Percentiles rank a stretch among this genome's conserved stretches.
Evolutionary conservation across 2,113 vertebrate genomes (phyloP).

Genomic region (Alectura lathami): DNA sequence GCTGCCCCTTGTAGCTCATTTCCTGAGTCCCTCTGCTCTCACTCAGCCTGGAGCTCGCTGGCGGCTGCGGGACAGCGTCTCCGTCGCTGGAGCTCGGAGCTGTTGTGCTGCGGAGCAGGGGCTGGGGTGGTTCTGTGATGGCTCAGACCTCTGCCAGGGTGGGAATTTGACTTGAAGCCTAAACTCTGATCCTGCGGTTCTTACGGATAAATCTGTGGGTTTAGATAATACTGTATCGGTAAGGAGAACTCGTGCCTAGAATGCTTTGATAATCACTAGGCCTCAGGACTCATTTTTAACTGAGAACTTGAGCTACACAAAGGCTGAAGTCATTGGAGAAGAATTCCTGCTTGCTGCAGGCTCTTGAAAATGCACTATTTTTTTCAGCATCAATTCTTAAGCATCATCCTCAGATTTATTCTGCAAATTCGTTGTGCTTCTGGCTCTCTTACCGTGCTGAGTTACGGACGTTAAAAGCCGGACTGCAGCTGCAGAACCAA

Average conservation of each 20-base stretch:
- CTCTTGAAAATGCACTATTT: neutral
- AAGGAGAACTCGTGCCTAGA: neutral
- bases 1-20: neutral
- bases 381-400: neutral
- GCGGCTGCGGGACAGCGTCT: neutral
- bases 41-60: neutral
- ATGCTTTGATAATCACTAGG: neutral
- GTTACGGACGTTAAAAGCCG: neutral
- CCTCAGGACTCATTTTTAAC: neutral
- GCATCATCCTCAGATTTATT: neutral
- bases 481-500: neutral
- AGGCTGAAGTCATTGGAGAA: neutral
- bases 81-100: neutral
- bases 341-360: neutral
- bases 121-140: neutral
- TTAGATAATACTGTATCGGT: neutral
- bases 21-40: neutral
- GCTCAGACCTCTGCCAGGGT: neutral
- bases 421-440: neutral
- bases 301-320: neutral
- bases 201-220: neutral
- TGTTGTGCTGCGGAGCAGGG: accelerated
- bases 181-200: neutral
- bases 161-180: neutral
- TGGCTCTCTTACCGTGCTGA: neutral